These are phyloP conservation scores for Orthonyx spaldingii DNA, from an alignment of 2,113 vertebrate species.

Conservation along the genomic window DNA sequence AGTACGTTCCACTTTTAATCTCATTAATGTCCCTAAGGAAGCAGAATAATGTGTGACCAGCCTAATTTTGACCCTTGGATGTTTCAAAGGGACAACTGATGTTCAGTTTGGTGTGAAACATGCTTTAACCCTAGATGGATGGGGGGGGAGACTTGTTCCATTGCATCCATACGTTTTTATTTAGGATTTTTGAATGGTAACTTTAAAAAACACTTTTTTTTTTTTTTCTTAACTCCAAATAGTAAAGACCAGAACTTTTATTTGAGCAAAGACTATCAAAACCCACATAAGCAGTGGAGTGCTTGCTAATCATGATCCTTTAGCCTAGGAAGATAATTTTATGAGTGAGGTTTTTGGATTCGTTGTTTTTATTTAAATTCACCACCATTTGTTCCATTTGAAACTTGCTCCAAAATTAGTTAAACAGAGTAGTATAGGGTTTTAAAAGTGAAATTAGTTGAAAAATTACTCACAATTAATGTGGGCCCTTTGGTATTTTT, in stretches of 20 bases:
- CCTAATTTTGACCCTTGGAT: constrained; percentile 41
- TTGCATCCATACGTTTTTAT: constrained; percentile 12
- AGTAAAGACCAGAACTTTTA: constrained; percentile 1
- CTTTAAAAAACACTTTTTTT: neutral
- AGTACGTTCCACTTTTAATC: constrained; percentile 19
- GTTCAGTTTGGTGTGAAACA: constrained; percentile 42
- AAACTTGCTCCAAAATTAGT: constrained; percentile 40
- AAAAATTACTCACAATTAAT: constrained; percentile 45
- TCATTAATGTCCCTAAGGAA: neutral
- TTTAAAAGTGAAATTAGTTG: constrained; percentile 27
- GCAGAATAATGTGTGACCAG: neutral
- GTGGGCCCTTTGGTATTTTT: constrained; percentile 36
- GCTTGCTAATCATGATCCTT: constrained; percentile 6
- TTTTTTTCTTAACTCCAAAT: neutral
- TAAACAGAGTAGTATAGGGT: constrained; percentile 8
- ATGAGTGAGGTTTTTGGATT: constrained; percentile 12
- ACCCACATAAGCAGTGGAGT: neutral
- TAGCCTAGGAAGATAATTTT: constrained; percentile 37
- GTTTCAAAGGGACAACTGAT: constrained; percentile 22
- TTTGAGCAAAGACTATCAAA: constrained; percentile 21
- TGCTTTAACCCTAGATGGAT: neutral
- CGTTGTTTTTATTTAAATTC: constrained; percentile 40
- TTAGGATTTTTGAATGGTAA: constrained; percentile 24
- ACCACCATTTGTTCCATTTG: constrained; percentile 30
- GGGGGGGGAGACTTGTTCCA: neutral